Evolutionary conservation across 2,113 vertebrate species (phyloP), one percentile per base, ranked within the genome.

Genomic region (Laticauda colubrina): DNA sequence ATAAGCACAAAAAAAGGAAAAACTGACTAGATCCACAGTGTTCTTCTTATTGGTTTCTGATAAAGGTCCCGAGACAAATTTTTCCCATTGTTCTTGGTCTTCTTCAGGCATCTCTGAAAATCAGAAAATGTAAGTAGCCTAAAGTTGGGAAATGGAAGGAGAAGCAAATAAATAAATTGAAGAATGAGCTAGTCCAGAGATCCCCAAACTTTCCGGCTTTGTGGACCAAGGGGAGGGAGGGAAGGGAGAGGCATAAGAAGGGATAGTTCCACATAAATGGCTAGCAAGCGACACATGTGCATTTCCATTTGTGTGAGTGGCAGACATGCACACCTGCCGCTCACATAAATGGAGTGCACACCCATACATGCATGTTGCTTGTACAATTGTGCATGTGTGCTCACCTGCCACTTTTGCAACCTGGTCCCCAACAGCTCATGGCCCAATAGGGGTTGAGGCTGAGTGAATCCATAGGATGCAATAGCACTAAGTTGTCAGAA

Each of bases 31-130:
- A 90, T 98, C 97, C 43, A 98, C 96, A 0, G 90, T 95, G 93
- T 98, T 98, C 95, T 95, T 97, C 95, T 97, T 97, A 93, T 98
- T 98, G 85, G 96, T 97, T 75, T 98, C 97, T 0, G 97, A 94
- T 23, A 98, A 91, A 11, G 97, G 95, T 55, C 97, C 97, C 0
- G 95, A 92, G 89, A 97, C 95, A 3, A 98, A 98, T 1, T 92
- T 94, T 85, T 97, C 97, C 97, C 97, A 97, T 24, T n/a, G 95
- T 55, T 97, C 96, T 93, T 94, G 95, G 89, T 96, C 95, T 61
- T 97, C 96, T 0, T 92, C 92, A 0, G 96, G 93, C 18, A 97
- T 90, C 51, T 97, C 97, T 97, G 94, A 54, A 61, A 6, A 5
- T 5, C 9, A 0, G 5, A 61, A 86, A 23, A 34, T 48, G 29